Evolutionary conservation across 2,888 invertebrate genomes (phyloP).

Genomic region (Drosophila kambysellisi): DNA sequence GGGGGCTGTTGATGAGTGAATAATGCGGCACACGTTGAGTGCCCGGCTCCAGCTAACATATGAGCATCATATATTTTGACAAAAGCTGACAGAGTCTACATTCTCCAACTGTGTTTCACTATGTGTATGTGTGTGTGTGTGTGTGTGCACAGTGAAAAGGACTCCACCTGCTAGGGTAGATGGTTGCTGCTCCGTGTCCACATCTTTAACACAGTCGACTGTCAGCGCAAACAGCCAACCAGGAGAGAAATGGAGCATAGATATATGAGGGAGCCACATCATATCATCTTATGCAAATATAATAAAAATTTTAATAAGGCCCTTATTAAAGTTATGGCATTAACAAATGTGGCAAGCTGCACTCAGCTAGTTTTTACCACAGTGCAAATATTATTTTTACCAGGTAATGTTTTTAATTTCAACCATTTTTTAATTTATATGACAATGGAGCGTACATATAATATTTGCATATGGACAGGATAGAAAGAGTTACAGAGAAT

Average conservation of each 20-base stretch:
- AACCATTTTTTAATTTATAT: constrained; percentile 36
- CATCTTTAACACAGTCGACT: constrained; percentile 57
- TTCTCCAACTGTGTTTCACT: constrained; percentile 10
- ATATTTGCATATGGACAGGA: constrained; percentile 37
- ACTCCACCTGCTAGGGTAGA: constrained; percentile 23
- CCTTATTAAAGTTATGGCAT: constrained; percentile 60
- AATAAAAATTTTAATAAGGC: constrained; percentile 59
- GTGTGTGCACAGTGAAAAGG: constrained; percentile 38
- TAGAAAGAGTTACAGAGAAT: not conserved
- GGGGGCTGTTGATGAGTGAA: constrained; percentile 70
- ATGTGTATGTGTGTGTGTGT: constrained; percentile 7
- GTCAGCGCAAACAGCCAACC: constrained; percentile 56
- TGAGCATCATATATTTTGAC: constrained; percentile 75
- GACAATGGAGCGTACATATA: constrained; percentile 39
- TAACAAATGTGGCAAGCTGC: constrained; percentile 32
- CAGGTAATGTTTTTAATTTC: constrained; percentile 27
- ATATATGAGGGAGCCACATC: not conserved
- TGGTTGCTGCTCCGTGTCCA: constrained; percentile 42
- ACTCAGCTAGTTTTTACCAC: constrained; percentile 21
- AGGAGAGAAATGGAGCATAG: constrained; percentile 15
- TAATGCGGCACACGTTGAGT: constrained; percentile 75
- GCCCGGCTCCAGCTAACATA: constrained; percentile 67
- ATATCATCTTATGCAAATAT: constrained; percentile 34
- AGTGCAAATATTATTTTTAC: constrained; percentile 50
- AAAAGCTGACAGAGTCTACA: constrained; percentile 53